A percentile compares a stretch with the other conserved stretches of the same genome.
Conservation (phyloP, 2,888 invertebrate genomes). For the Acholoe squamosa region DNA sequence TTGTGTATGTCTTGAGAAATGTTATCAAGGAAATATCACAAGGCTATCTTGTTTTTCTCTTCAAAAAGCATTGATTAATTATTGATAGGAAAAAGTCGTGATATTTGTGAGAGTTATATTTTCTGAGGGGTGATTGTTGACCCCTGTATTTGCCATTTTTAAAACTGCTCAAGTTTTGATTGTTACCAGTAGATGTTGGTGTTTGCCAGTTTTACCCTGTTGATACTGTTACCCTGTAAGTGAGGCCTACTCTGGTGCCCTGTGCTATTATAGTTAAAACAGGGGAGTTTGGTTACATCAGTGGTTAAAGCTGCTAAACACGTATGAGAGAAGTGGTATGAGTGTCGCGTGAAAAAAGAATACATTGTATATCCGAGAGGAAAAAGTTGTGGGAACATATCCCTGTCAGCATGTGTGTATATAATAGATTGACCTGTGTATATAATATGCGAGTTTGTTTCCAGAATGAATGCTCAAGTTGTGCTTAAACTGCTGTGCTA, state of each 20-base stretch:
- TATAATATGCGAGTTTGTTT: constrained; percentile 26
- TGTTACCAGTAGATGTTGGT: background rate
- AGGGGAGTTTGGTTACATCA: background rate
- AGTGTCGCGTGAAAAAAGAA: too few species aligned
- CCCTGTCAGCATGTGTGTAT: constrained; percentile 34
- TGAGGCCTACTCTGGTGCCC: background rate
- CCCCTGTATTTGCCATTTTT: background rate
- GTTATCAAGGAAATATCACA: too few species aligned
- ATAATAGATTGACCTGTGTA: background rate
- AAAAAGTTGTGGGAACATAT: background rate
- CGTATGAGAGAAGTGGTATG: background rate
- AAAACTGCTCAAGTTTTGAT: constrained; percentile 20
- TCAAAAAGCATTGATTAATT: too few species aligned
- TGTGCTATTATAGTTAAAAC: background rate
- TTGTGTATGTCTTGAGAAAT: too few species aligned
- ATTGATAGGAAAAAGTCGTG: too few species aligned
- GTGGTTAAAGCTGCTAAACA: background rate
- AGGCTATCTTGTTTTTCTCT: too few species aligned
- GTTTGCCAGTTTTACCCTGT: constrained; percentile 11
- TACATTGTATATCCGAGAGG: background rate
- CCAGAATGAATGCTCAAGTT: constrained; percentile 11
- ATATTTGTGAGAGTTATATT: too few species aligned
- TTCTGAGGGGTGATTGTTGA: too few species aligned
- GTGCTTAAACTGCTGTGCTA: constrained; percentile 33
- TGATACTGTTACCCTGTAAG: background rate